Conservation (phyloP, 2,797 vertebrate species). For the Masticophis lateralis region DNA sequence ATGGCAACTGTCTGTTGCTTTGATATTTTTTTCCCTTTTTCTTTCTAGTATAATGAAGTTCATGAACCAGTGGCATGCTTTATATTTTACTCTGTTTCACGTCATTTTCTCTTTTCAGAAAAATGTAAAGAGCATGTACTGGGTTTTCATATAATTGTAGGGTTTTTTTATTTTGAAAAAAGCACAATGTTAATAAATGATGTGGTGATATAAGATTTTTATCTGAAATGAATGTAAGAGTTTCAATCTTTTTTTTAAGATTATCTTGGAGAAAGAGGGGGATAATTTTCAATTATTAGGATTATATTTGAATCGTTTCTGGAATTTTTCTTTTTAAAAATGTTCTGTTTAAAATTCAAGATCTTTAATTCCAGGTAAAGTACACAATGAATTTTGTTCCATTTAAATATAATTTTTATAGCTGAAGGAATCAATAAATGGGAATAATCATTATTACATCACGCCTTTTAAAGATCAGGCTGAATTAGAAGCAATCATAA, state of each 20-base stretch:
- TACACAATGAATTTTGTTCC: not conserved
- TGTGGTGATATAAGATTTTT: conserved; percentile 64
- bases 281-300: conserved; percentile 42
- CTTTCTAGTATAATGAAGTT: conserved; percentile 85
- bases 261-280: conserved; percentile 77
- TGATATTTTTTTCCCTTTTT: conserved; percentile 74
- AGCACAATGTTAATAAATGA: conserved; percentile 75
- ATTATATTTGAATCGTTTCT: conserved; percentile 34
- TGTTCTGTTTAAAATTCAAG: not conserved
- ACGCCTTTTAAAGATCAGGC: conserved; percentile 55
- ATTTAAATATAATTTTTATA: conserved; percentile 35
- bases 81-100: conserved; percentile 73
- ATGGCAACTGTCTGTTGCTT: conserved; percentile 89
- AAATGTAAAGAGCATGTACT: conserved; percentile 74
- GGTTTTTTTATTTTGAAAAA: conserved; percentile 61
- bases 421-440: conserved; percentile 58
- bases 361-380: not conserved
- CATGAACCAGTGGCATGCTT: conserved; percentile 85
- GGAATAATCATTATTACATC: not conserved
- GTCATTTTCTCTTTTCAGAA: conserved; percentile 72
- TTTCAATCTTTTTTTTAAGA: conserved; percentile 56
- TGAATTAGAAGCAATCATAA: conserved; percentile 60
- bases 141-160: conserved; percentile 74
- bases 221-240: conserved; percentile 75
- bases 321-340: conserved; percentile 30